Percentiles rank a stretch among this genome's conserved stretches.
Evolutionary conservation across 2,888 invertebrate species (phyloP).

Genomic region (Idaea biselata): DNA sequence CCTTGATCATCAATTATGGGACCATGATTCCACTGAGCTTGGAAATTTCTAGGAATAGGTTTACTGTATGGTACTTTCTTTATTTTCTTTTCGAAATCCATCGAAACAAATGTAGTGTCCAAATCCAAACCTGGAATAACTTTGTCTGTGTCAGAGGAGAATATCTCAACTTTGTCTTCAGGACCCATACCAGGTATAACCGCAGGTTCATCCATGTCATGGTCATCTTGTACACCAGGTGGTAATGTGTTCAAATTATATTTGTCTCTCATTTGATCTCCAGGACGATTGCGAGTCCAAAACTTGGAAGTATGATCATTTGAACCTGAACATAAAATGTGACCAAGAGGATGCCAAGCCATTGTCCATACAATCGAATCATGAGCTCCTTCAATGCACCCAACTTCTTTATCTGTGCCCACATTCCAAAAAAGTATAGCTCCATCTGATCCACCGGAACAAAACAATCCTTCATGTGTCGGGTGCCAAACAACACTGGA

Average conservation of each 20-base stretch:
- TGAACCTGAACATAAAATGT: slow-evolving; percentile 99
- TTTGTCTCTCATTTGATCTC: slow-evolving; percentile 98
- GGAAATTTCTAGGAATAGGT: slow-evolving; percentile 97
- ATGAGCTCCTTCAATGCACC: slow-evolving; percentile 98
- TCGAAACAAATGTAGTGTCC: slow-evolving; percentile 82
- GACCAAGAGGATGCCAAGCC: slow-evolving; percentile 99
- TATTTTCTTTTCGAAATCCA: slow-evolving; percentile 86
- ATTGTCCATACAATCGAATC: slow-evolving; percentile 99
- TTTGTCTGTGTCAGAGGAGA: slow-evolving; percentile 80
- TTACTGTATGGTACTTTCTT: slow-evolving; percentile 96
- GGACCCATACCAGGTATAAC: slow-evolving; percentile 99
- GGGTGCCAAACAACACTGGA: slow-evolving; percentile 99
- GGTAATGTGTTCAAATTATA: slow-evolving; percentile 97
- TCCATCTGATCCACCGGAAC: slow-evolving; percentile 99
- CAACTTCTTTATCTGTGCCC: slow-evolving; percentile 98
- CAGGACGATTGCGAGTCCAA: slow-evolving; percentile 99
- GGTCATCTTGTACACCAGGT: slow-evolving; percentile 83
- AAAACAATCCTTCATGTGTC: slow-evolving; percentile 97
- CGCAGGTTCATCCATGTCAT: slow-evolving; percentile 86
- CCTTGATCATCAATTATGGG: slow-evolving; percentile 75
- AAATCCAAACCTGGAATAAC: slow-evolving; percentile 94
- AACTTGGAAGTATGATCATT: slow-evolving; percentile 99
- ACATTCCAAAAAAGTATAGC: slow-evolving; percentile 99
- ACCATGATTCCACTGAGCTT: slow-evolving; percentile 97
- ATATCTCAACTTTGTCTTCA: slow-evolving; percentile 93